Evolutionary conservation across 2,888 invertebrate species (phyloP).

Genomic region (Cerastis rubricosa): DNA sequence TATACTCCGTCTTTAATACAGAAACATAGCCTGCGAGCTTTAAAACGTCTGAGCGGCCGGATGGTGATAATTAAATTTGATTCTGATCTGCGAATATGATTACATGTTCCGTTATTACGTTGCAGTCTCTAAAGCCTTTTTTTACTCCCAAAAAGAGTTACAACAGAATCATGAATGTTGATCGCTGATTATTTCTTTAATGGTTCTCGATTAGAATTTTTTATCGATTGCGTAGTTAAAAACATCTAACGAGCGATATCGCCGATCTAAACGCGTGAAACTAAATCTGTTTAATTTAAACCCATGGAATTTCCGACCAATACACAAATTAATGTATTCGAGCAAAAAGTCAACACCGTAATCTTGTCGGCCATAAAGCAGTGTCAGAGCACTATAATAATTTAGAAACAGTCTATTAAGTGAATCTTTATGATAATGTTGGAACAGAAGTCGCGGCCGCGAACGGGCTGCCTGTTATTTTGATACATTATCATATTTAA

Average conservation of each 20-base stretch:
- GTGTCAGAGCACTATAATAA: constrained; percentile 88
- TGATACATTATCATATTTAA: constrained; percentile 91
- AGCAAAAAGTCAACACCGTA: constrained; percentile 81
- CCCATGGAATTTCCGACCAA: constrained; percentile 72
- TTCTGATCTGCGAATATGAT: constrained; percentile 85
- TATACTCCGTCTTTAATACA: constrained; percentile 82
- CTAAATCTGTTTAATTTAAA: constrained; percentile 69
- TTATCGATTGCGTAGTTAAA: constrained; percentile 69
- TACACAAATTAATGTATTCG: constrained; percentile 76
- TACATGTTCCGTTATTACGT: constrained; percentile 79
- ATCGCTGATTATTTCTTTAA: constrained; percentile 79
- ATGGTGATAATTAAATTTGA: constrained; percentile 86
- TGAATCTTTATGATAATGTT: constrained; percentile 90
- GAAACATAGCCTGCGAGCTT: constrained; percentile 78
- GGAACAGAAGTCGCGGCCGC: constrained; percentile 89
- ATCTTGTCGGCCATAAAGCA: constrained; percentile 84
- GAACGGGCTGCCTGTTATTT: constrained; percentile 88
- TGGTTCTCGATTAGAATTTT: constrained; percentile 72
- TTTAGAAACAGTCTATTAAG: constrained; percentile 90
- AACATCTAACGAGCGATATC: constrained; percentile 62
- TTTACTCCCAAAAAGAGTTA: constrained; percentile 75
- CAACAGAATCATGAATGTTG: constrained; percentile 74
- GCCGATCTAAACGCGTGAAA: constrained; percentile 59
- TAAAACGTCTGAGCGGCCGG: constrained; percentile 76
- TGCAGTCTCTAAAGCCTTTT: constrained; percentile 76